phyloP scores from a whole-genome alignment of 2,888 invertebrate species.

The Gastrophysa polygoni region DNA sequence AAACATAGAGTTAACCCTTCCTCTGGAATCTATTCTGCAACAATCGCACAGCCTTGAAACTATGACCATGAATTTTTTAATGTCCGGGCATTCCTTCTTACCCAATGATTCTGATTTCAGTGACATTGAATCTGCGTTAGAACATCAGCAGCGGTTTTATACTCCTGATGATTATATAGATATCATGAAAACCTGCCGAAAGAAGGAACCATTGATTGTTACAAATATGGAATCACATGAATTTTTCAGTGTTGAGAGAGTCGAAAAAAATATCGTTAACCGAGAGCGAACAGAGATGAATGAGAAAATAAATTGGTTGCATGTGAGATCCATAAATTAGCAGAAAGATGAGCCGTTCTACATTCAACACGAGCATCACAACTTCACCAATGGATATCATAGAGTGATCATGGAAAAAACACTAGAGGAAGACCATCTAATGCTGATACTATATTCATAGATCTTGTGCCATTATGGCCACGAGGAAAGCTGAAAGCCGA shows the following conservation, averaged over 20 bases:
- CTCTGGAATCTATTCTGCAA: constrained; percentile 17
- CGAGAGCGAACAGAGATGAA: constrained; percentile 13
- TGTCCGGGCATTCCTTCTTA: constrained; percentile 38
- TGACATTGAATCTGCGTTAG: constrained; percentile 29
- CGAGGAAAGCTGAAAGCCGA: too few species aligned
- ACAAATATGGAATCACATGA: constrained; percentile 8
- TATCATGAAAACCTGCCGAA: constrained; percentile 31
- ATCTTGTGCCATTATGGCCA: too few species aligned
- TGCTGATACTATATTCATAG: too few species aligned
- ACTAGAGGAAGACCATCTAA: too few species aligned
- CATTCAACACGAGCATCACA: too few species aligned
- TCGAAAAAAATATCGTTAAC: constrained; percentile 18
- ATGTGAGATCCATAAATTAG: constrained; percentile 12
- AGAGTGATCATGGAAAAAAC: too few species aligned
- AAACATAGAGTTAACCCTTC: constrained; percentile 21
- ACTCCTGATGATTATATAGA: constrained; percentile 26
- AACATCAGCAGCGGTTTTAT: constrained; percentile 36
- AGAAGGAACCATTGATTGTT: constrained; percentile 28
- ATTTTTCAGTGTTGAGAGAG: constrained; percentile 10
- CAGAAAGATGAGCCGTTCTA: constrained; percentile 7
- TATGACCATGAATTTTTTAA: constrained; percentile 21
- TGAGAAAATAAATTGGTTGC: constrained; percentile 19
- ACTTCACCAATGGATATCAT: too few species aligned
- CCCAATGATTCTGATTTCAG: constrained; percentile 36
- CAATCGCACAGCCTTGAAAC: constrained; percentile 2